phyloP scores from a whole-genome alignment of 1,140 invertebrate species.

The Meloidogyne exigua region DNA sequence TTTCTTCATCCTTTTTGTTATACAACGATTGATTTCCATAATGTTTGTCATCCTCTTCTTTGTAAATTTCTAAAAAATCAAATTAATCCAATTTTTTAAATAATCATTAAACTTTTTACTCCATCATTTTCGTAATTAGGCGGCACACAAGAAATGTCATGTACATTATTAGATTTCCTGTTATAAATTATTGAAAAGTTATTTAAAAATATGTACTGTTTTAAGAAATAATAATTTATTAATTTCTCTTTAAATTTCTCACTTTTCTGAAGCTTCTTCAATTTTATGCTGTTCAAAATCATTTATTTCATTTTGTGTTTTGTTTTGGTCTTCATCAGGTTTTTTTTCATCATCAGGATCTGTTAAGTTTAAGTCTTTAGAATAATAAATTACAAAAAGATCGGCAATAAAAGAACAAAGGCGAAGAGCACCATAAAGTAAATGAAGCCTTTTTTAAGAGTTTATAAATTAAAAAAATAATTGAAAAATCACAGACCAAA shows the following conservation, averaged over 20 bases:
- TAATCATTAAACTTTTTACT: background rate
- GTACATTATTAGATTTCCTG: background rate
- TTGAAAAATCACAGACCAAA: conserved; percentile 14
- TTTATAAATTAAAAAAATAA: background rate
- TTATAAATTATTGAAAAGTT: background rate
- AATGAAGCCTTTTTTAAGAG: conserved; percentile 46
- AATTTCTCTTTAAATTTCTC: too few relatives aligned
- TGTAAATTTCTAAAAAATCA: background rate
- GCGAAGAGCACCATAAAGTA: conserved; percentile 54
- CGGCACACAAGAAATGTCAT: conserved; percentile 8
- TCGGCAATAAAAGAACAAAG: conserved; percentile 56
- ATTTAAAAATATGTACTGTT: too few relatives aligned
- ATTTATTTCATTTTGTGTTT: background rate
- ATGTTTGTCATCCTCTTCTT: background rate
- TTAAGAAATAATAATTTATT: too few relatives aligned
- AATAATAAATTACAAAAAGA: conserved; percentile 56
- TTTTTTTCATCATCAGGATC: conserved; percentile 43
- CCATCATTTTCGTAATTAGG: background rate
- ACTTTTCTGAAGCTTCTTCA: background rate
- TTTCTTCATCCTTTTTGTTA: background rate
- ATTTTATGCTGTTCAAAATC: background rate
- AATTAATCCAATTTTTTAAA: background rate
- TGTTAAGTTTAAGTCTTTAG: conserved; percentile 54
- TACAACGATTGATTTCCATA: background rate
- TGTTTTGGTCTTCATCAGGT: background rate